Percentiles rank a stretch among this genome's conserved stretches.
Evolutionary conservation across 1,140 invertebrate species (phyloP).

Genomic region (Drosophila pseudoananassae): DNA sequence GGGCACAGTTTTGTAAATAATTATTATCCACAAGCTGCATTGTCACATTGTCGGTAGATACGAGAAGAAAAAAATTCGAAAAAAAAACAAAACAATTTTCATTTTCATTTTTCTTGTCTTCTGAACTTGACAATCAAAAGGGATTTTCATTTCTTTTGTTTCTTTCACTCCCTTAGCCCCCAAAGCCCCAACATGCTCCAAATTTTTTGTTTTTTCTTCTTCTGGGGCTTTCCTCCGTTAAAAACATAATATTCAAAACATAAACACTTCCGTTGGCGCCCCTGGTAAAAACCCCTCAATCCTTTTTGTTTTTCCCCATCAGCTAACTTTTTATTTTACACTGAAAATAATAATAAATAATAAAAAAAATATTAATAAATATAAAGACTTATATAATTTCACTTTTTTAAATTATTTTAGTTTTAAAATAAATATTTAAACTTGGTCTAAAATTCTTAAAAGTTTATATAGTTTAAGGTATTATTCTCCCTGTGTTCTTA

Average conservation of each 20-base stretch:
- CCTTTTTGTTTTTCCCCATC: conserved; percentile 22
- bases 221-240: conserved; percentile 33
- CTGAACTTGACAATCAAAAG: conserved; percentile 79
- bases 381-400: too few species aligned
- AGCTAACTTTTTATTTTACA: conserved; percentile 8
- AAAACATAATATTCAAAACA: conserved; percentile 64
- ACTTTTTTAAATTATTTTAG: too few species aligned
- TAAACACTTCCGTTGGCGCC: conserved; percentile 70
- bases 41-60: conserved; percentile 51
- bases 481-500: conserved; percentile 10
- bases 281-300: conserved; percentile 23
- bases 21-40: conserved; percentile 60
- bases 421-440: too few species aligned
- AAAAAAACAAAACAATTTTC: conserved; percentile 53
- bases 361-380: not conserved
- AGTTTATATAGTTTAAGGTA: not conserved
- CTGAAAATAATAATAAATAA: not conserved
- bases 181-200: conserved; percentile 20
- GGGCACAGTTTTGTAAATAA: conserved; percentile 63
- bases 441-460: not conserved
- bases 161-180: conserved; percentile 17
- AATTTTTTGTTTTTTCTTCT: conserved; percentile 12
- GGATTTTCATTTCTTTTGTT: conserved; percentile 68
- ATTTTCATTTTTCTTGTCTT: conserved; percentile 57
- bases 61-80: conserved; percentile 26